Conservation (phyloP, 2,797 vertebrate genomes). For the Chrosomus eos region DNA sequence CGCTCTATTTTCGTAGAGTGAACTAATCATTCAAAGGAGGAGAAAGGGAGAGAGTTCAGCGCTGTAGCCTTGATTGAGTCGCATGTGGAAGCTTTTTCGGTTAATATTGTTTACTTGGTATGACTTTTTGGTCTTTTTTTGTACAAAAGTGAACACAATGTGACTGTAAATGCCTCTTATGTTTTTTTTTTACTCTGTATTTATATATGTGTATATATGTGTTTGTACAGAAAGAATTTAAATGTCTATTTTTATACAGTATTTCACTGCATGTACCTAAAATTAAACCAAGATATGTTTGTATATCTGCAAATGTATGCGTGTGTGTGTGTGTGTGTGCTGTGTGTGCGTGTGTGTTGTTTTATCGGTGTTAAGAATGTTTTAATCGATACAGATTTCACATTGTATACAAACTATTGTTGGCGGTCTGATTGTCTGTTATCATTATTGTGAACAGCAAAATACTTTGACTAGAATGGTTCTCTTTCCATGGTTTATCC, state of each 20-base stretch:
- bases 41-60: conserved; percentile 45
- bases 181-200: conserved; percentile 93
- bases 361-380: too few species aligned
- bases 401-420: conserved; percentile 38
- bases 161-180: conserved; percentile 96
- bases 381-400: conserved; percentile 41
- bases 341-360: not conserved
- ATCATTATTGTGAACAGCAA: conserved; percentile 25
- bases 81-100: conserved; percentile 90
- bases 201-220: conserved; percentile 87
- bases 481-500: conserved; percentile 28
- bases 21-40: conserved; percentile 46
- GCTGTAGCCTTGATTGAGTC: conserved; percentile 79
- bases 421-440: conserved; percentile 36
- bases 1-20: conserved; percentile 8
- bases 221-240: conserved; percentile 83
- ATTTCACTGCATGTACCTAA: conserved; percentile 84
- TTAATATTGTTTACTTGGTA: conserved; percentile 89
- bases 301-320: conserved; percentile 36
- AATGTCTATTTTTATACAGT: conserved; percentile 96
- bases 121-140: conserved; percentile 69
- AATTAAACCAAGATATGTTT: conserved; percentile 53
- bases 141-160: conserved; percentile 89
- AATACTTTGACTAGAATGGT: conserved; percentile 13
- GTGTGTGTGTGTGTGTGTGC: not conserved